These are phyloP conservation scores for Trachelipus rathkii DNA, from an alignment of 1,140 invertebrate species.

Conservation along the genomic window DNA sequence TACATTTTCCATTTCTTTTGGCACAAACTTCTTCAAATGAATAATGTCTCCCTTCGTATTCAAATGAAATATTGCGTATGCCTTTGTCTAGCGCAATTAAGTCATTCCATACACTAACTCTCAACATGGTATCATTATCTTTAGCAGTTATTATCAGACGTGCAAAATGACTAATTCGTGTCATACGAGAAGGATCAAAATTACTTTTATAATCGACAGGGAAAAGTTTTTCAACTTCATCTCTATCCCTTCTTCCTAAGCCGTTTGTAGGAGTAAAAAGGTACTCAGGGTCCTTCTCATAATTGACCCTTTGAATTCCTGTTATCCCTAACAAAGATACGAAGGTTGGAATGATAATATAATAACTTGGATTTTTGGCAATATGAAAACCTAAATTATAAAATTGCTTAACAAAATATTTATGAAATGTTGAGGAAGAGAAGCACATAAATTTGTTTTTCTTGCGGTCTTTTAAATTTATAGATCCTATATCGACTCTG, in stretches of 20 bases:
- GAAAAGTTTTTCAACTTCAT: constrained; percentile 75
- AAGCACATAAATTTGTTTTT: background rate
- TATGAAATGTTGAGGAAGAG: constrained; percentile 41
- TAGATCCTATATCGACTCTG: too few relatives aligned
- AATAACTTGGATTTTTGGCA: constrained; percentile 77
- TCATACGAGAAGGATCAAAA: constrained; percentile 80
- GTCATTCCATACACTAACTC: constrained; percentile 72
- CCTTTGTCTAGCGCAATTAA: constrained; percentile 68
- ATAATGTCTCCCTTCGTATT: constrained; percentile 61
- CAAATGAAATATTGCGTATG: constrained; percentile 69
- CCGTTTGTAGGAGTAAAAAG: constrained; percentile 83
- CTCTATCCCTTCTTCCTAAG: constrained; percentile 65
- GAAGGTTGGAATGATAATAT: constrained; percentile 78
- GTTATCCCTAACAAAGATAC: constrained; percentile 74
- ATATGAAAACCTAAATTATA: constrained; percentile 74
- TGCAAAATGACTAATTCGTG: constrained; percentile 67
- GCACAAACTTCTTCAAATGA: constrained; percentile 78
- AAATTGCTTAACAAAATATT: constrained; percentile 67
- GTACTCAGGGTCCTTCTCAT: constrained; percentile 89
- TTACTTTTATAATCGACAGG: constrained; percentile 80
- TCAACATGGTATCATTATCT: constrained; percentile 73
- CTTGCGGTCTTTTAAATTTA: too few relatives aligned
- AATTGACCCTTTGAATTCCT: constrained; percentile 71
- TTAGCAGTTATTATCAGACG: constrained; percentile 78
- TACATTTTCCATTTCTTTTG: constrained; percentile 74